These are phyloP conservation scores for Strigops habroptila DNA, from an alignment of 2,113 vertebrate genomes.

Conservation along the genomic window DNA sequence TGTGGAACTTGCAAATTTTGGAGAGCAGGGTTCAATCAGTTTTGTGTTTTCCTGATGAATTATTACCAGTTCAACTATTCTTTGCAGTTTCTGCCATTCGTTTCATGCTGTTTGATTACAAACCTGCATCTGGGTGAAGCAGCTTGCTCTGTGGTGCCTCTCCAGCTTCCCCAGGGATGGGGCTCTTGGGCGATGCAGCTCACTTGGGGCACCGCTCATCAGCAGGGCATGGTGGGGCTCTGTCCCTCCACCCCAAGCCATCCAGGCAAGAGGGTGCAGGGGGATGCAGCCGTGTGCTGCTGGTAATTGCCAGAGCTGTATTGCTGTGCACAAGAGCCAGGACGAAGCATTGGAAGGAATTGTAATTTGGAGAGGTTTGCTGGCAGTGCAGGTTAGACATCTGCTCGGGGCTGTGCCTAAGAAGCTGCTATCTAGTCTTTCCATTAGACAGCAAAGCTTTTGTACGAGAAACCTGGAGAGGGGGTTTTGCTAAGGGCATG, in stretches of 20 bases:
- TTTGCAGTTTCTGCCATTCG: not conserved
- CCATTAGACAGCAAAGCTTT: not conserved
- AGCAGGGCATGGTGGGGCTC: accelerated
- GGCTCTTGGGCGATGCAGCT: accelerated
- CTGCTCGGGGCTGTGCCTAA: not conserved
- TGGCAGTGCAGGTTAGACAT: not conserved
- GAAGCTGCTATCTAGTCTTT: not conserved
- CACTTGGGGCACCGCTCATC: no score
- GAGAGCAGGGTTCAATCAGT: not conserved
- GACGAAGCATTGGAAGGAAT: not conserved
- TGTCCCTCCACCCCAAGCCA: accelerated
- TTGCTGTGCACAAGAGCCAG: not conserved
- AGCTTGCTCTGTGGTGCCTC: accelerated
- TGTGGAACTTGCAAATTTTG: not conserved
- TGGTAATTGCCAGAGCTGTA: accelerated
- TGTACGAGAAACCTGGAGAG: not conserved
- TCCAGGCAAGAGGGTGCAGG: not conserved
- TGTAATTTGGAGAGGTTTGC: not conserved
- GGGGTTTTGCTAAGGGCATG: not conserved
- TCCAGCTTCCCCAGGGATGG: no score
- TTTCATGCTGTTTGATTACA: not conserved
- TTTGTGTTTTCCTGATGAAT: not conserved
- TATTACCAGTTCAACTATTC: not conserved
- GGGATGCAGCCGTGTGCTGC: not conserved
- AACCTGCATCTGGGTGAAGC: not conserved